Conservation (phyloP, 2,113 vertebrate genomes). For the Plotosus lineatus region DNA sequence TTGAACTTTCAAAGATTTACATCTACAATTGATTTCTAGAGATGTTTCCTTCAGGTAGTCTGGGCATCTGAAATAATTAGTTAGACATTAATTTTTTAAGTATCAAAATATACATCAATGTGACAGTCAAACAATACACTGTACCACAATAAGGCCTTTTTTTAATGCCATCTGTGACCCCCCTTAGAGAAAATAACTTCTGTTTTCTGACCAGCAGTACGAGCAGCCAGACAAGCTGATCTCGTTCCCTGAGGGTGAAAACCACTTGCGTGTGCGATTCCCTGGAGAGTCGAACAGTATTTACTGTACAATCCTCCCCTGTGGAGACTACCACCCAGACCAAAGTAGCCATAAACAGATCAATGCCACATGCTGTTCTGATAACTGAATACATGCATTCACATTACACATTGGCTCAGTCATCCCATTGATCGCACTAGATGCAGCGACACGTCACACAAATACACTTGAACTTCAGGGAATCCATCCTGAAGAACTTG, state of each 20-base stretch:
- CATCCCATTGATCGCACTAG: constrained; percentile 51
- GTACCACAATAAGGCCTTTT: constrained; percentile 34
- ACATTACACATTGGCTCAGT: constrained; percentile 58
- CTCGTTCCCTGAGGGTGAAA: constrained; percentile 33
- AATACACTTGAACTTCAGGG: constrained; percentile 29
- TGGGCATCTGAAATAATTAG: constrained; percentile 17
- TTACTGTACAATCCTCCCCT: constrained; percentile 50
- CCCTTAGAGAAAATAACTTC: constrained; percentile 40
- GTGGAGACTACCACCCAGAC: constrained; percentile 36
- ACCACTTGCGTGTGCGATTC: constrained; percentile 39
- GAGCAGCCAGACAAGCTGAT: constrained; percentile 39
- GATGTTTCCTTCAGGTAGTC: not conserved
- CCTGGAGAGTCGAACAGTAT: constrained; percentile 47
- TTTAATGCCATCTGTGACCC: constrained; percentile 42
- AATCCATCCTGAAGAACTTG: not conserved
- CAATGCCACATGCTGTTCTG: constrained; percentile 61
- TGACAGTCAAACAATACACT: constrained; percentile 26
- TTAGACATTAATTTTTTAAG: constrained; percentile 24
- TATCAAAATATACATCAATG: constrained; percentile 30
- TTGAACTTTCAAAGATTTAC: constrained; percentile 24
- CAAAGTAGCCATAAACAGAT: constrained; percentile 59
- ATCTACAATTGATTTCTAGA: not conserved
- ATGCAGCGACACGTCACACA: constrained; percentile 15
- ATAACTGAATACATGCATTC: constrained; percentile 66
- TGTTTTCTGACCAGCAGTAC: constrained; percentile 42